Conservation (phyloP, 2,113 vertebrate species). For the Bostrychus sinensis region DNA sequence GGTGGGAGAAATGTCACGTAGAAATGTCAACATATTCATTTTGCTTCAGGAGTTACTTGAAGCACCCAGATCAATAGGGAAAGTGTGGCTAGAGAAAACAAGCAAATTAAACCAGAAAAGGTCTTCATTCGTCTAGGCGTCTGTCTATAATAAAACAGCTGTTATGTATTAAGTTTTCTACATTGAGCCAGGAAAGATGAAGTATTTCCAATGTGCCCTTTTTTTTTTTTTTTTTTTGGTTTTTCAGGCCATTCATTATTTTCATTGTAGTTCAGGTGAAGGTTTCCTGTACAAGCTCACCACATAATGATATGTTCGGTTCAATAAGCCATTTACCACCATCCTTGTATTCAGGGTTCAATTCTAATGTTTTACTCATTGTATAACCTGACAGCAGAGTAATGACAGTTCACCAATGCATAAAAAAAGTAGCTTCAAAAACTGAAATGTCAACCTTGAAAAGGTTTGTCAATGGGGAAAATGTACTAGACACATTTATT, state of each 20-base stretch:
- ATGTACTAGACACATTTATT: not conserved
- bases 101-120: slow-evolving; percentile 23
- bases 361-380: not conserved
- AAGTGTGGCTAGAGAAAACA: slow-evolving; percentile 26
- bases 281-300: too few species aligned
- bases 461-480: not conserved
- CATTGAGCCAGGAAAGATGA: not conserved
- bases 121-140: slow-evolving; percentile 22
- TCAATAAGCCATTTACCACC: not conserved
- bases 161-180: not conserved
- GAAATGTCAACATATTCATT: slow-evolving; percentile 58
- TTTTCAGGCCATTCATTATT: too few species aligned
- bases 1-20: slow-evolving; percentile 44
- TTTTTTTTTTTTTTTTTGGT: too few species aligned
- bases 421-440: too few species aligned
- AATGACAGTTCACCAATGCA: not conserved
- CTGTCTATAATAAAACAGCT: not conserved
- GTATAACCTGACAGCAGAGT: not conserved
- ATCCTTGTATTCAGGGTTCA: not conserved
- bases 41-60: slow-evolving; percentile 26
- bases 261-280: not conserved
- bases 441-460: not conserved
- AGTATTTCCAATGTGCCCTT: too few species aligned
- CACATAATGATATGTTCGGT: not conserved
- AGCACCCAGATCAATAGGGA: slow-evolving; percentile 31